These are phyloP conservation scores for Leucoraja ocellata DNA, from an alignment of 2,797 vertebrate species.

Conservation along the genomic window DNA sequence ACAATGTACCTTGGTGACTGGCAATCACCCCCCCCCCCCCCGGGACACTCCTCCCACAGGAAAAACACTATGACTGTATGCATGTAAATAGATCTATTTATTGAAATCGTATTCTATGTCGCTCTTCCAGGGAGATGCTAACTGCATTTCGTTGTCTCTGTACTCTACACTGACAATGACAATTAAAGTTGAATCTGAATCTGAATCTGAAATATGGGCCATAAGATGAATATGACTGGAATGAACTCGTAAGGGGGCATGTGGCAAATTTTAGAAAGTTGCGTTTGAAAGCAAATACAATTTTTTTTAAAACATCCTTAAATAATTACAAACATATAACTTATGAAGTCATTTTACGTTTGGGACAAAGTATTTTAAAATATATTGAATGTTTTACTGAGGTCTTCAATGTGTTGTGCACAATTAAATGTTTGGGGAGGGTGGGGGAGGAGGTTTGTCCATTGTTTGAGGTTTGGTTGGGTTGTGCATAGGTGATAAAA, in stretches of 20 bases:
- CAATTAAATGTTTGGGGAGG: background rate
- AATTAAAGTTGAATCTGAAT: too few relatives aligned
- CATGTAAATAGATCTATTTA: too few relatives aligned
- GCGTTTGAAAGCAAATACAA: background rate
- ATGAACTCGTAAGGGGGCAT: background rate
- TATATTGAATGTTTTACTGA: background rate
- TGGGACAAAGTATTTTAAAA: background rate
- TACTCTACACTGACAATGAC: too few relatives aligned
- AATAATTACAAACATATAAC: background rate
- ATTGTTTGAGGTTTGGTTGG: slow-evolving; percentile 27
- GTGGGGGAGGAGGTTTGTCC: background rate
- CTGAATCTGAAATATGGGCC: too few relatives aligned
- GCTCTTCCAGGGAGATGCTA: too few relatives aligned
- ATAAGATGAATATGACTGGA: background rate
- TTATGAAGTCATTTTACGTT: background rate
- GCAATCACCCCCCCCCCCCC: too few relatives aligned
- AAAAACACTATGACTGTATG: too few relatives aligned
- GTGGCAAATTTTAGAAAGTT: background rate
- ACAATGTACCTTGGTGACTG: too few relatives aligned
- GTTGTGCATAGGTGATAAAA: background rate
- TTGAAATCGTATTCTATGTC: too few relatives aligned
- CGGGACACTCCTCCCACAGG: too few relatives aligned
- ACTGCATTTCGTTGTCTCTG: too few relatives aligned
- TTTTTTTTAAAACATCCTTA: background rate
- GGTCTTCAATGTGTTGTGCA: background rate